Base-by-base conservation (phyloP, 2,113 vertebrate species). In the Cynopterus brachyotis region DNA sequence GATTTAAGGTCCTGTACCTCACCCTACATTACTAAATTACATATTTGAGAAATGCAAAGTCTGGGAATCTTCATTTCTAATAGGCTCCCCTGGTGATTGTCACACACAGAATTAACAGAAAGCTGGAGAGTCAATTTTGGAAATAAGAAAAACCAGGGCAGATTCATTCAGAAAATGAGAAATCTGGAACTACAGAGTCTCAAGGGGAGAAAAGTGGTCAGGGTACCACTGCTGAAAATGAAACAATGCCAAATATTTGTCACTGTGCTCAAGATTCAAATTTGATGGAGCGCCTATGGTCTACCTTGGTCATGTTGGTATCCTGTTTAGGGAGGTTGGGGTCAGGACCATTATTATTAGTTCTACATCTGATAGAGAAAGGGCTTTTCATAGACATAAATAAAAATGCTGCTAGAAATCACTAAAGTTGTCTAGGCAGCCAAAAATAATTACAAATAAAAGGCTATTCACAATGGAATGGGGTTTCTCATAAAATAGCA, bases 1-100 rank as follows among this genome's bases (percentile, higher is more conserved):
- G 62, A 79, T 75, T 64, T 95, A 45, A 60, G 12, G 85, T 90
- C 11, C 10, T 89, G 3, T 40, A 22, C 2, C 9, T 9, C 12
- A 76, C 15, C 24, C 2, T 16, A 69, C 15, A 15, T n/a, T 42
- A 47, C 72, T 93, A 67, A 91, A 66, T 30, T 53, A 78, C 37
- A 89, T 28, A 45, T 24, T 76, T 78, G 59, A 50, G n/a, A 32
- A 10, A 11, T 40, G 20, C 1, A 7, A 89, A 11, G 17, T 42
- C 73, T 75, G 9, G 22, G 67, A 84, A 55, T 70, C 57, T 89
- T 95, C 60, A 55, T 67, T 92, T 94, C 70, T 92, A 89, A 78
- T 73, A 85, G 45, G 22, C 19, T 82, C 40, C 45, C 70, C 17
- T 88, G 57, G 40, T 72, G 66, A 91, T 1, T 50, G 66, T 42